Conservation (phyloP, 2,797 vertebrate genomes). For the Zenarchopterus dispar region DNA sequence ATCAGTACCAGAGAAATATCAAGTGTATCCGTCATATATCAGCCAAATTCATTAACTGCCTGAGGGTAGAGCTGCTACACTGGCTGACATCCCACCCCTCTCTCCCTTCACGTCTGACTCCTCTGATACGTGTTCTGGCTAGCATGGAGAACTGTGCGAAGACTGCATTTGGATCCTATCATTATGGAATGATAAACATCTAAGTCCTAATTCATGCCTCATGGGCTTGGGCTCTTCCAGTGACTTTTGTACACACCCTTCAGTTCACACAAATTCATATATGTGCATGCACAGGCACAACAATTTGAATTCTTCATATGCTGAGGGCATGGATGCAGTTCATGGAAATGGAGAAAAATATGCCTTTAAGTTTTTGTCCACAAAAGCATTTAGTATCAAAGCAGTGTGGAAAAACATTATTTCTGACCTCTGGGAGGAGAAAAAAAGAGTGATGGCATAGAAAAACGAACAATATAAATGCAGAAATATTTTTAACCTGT, state of each 20-base stretch:
- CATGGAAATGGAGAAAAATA: slow-evolving; percentile 43
- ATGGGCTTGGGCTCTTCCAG: slow-evolving; percentile 64
- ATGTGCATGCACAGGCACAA: slow-evolving; percentile 29
- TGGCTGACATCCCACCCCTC: slow-evolving; percentile 58
- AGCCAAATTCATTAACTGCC: slow-evolving; percentile 43
- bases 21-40: slow-evolving; percentile 41
- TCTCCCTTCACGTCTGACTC: slow-evolving; percentile 6
- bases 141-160: slow-evolving; percentile 51
- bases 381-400: slow-evolving; percentile 64
- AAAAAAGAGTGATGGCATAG: background rate
- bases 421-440: slow-evolving; percentile 6
- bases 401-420: slow-evolving; percentile 33
- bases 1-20: slow-evolving; percentile 34
- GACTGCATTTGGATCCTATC: slow-evolving; percentile 76
- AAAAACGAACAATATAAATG: slow-evolving; percentile 14
- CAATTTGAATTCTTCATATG: slow-evolving; percentile 55
- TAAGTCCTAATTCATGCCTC: slow-evolving; percentile 72
- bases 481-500: slow-evolving; percentile 39
- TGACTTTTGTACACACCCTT: slow-evolving; percentile 54
- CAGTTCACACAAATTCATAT: slow-evolving; percentile 24
- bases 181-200: slow-evolving; percentile 83
- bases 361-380: slow-evolving; percentile 50
- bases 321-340: slow-evolving; percentile 54
- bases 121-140: slow-evolving; percentile 71
- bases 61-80: slow-evolving; percentile 28